A percentile compares a stretch with the other conserved stretches of the same genome.
phyloP scores from a whole-genome alignment of 2,797 vertebrate genomes.

The Gallinago solitaria region DNA sequence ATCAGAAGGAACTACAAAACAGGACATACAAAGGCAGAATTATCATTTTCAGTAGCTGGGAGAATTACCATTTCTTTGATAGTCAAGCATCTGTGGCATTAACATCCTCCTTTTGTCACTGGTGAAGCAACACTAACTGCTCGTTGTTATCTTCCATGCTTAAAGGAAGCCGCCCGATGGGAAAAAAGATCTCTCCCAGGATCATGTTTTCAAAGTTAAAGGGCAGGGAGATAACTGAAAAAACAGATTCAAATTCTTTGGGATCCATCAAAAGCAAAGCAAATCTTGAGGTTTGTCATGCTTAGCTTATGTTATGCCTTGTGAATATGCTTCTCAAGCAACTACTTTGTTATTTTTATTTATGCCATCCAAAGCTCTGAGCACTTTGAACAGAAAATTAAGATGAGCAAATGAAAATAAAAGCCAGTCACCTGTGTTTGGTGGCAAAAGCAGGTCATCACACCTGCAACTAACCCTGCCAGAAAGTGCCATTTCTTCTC shows the following conservation, averaged over 20 bases:
- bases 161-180: neutral
- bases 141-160: neutral
- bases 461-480: neutral
- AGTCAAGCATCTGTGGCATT: neutral
- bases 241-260: neutral
- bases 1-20: constrained; percentile 56
- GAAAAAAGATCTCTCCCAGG: neutral
- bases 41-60: neutral
- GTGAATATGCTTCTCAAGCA: neutral
- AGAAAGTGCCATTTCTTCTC: neutral
- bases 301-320: neutral
- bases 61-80: neutral
- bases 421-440: neutral
- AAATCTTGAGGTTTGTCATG: neutral
- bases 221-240: neutral
- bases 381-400: neutral
- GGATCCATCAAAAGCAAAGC: neutral
- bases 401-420: neutral
- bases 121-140: neutral
- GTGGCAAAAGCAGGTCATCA: neutral
- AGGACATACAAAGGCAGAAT: neutral
- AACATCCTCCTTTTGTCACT: neutral
- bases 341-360: neutral
- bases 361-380: neutral
- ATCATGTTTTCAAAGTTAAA: neutral